Conservation (phyloP, 2,797 vertebrate species). For the Echiichthys vipera region DNA sequence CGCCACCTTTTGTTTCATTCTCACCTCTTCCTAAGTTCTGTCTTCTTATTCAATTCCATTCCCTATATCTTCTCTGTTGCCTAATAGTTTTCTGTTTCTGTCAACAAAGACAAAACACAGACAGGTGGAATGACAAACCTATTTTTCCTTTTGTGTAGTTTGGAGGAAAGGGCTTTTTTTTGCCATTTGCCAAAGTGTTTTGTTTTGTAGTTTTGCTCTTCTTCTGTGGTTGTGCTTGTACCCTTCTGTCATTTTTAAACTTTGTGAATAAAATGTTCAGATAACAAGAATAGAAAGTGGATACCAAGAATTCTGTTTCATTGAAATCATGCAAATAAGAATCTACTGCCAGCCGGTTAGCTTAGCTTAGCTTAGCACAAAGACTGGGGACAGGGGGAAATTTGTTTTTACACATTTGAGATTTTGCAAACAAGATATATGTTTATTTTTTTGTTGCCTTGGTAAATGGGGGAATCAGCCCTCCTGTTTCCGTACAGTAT, state of each 20-base stretch:
- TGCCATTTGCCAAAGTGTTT: neutral
- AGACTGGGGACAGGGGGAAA: neutral
- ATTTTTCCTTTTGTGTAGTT: neutral
- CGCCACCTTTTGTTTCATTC: neutral
- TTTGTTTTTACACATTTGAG: no score
- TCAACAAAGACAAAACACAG: no score
- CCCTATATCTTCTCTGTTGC: neutral
- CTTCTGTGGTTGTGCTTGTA: neutral
- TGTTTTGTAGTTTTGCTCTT: neutral
- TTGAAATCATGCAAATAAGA: no score
- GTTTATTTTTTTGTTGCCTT: no score
- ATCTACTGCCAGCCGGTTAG: no score
- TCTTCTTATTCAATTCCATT: neutral
- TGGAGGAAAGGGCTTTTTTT: neutral
- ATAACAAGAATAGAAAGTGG: neutral
- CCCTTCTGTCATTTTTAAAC: neutral
- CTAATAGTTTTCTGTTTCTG: neutral
- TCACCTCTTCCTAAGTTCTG: neutral
- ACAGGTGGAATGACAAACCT: constrained; percentile 15
- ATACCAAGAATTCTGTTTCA: neutral
- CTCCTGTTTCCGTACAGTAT: neutral
- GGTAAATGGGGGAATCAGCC: no score
- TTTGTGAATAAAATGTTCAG: neutral
- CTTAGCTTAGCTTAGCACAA: constrained; percentile 1
- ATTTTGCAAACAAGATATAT: no score